Percentiles rank a stretch among this genome's conserved stretches.
phyloP scores from a whole-genome alignment of 2,888 invertebrate genomes.

The Drosophila macrospina region DNA sequence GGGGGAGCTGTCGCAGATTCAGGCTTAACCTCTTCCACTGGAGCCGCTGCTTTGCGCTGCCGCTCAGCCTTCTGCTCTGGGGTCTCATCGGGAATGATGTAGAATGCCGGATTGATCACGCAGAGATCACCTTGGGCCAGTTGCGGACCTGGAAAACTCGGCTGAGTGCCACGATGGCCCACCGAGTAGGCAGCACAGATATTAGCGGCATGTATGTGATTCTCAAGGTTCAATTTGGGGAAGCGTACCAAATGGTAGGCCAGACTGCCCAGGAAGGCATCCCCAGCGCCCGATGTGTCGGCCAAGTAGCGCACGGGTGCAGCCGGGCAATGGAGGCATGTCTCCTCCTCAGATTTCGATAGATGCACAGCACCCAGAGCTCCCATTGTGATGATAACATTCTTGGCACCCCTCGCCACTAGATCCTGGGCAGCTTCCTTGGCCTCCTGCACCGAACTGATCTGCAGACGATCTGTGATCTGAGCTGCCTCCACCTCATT shows the following conservation, averaged over 20 bases:
- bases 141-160: constrained; percentile 47
- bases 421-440: constrained; percentile 88
- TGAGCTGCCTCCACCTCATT: constrained; percentile 94
- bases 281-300: constrained; percentile 95
- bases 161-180: constrained; percentile 81
- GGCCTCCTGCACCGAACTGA: constrained; percentile 86
- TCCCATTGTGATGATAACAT: constrained; percentile 94
- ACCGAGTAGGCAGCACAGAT: constrained; percentile 92
- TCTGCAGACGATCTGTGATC: constrained; percentile 86
- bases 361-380: constrained; percentile 91
- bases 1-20: not conserved
- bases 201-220: constrained; percentile 91
- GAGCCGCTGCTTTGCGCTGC: not conserved
- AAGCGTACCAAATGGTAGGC: constrained; percentile 91
- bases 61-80: constrained; percentile 1
- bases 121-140: constrained; percentile 28
- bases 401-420: constrained; percentile 89
- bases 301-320: constrained; percentile 89
- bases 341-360: constrained; percentile 82
- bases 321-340: constrained; percentile 87
- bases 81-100: constrained; percentile 19
- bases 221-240: constrained; percentile 87
- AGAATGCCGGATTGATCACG: constrained; percentile 18
- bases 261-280: constrained; percentile 96
- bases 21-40: not conserved